Conservation (phyloP, 2,797 vertebrate species). For the Phaenicophaeus curvirostris region DNA sequence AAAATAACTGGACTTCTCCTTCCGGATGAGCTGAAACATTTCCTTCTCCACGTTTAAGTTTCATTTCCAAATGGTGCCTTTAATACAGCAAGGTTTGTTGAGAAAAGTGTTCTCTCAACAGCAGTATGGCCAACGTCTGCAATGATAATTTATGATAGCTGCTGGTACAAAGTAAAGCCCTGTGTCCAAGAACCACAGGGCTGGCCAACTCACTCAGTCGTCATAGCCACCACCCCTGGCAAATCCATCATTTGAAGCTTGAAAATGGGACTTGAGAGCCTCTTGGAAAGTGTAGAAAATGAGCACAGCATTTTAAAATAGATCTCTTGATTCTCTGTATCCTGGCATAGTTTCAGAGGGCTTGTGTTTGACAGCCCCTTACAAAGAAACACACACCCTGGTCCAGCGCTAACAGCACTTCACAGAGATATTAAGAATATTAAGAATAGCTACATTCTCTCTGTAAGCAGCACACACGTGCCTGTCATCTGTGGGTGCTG, state of each 20-base stretch:
- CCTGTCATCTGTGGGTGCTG: neutral
- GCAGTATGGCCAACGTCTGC: neutral
- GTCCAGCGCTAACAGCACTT: neutral
- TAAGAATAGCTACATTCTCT: neutral
- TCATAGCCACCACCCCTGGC: no score
- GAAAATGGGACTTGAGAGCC: neutral
- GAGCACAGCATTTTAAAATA: neutral
- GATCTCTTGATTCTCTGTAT: neutral
- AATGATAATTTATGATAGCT: neutral
- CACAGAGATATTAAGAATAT: neutral
- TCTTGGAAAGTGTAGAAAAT: neutral
- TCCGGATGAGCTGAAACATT: slow-evolving; percentile 80
- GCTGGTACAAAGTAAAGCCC: neutral
- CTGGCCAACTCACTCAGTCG: fast-evolving
- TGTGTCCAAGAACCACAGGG: neutral
- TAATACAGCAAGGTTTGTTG: slow-evolving; percentile 20
- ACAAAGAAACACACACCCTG: neutral
- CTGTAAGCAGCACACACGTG: fast-evolving
- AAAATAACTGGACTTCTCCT: slow-evolving; percentile 78
- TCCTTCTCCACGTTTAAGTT: slow-evolving; percentile 77
- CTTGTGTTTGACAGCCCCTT: neutral
- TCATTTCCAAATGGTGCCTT: neutral
- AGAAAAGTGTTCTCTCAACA: neutral
- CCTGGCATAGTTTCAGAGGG: neutral
- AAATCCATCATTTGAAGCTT: neutral